A percentile compares a stretch with the other conserved stretches of the same genome.
These are phyloP conservation scores for Sebastes paucispinis DNA, from an alignment of 2,797 vertebrate genomes.

Conservation along the genomic window DNA sequence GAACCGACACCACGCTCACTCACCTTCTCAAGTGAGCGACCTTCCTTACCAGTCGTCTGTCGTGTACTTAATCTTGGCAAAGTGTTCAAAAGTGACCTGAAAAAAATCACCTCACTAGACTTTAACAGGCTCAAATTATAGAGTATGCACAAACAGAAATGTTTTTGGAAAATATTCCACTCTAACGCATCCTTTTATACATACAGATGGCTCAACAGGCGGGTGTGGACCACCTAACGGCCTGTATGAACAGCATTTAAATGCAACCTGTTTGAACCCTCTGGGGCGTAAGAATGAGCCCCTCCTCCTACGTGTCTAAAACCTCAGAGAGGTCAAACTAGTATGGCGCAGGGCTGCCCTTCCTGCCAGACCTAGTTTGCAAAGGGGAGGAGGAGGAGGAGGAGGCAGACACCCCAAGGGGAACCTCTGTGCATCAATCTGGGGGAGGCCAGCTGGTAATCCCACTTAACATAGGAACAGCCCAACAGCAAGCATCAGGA, in stretches of 20 bases:
- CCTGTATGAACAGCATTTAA: conserved; percentile 53
- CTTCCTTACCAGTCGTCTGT: conserved; percentile 7
- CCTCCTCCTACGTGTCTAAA: conserved; percentile 40
- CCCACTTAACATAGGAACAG: conserved; percentile 65
- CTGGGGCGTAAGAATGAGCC: conserved; percentile 17
- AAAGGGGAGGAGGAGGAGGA: conserved; percentile 46
- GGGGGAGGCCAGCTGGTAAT: conserved; percentile 76
- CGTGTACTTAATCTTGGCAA: neutral
- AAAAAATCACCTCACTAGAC: neutral
- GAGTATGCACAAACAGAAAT: neutral
- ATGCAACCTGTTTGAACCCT: conserved; percentile 72
- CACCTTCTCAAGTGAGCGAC: neutral
- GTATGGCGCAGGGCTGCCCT: conserved; percentile 44
- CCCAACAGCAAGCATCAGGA: conserved; percentile 51
- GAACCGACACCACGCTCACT: neutral
- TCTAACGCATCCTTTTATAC: neutral
- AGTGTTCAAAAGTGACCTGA: neutral
- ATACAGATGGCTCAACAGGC: conserved; percentile 51
- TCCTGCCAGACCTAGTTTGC: conserved; percentile 73
- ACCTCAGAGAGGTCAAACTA: conserved; percentile 69
- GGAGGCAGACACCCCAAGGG: conserved; percentile 58
- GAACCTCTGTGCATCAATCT: conserved; percentile 63
- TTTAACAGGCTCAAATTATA: neutral
- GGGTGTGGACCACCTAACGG: conserved; percentile 38
- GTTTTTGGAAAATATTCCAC: conserved; percentile 11